These are phyloP conservation scores for Melanostigma gelatinosum DNA, from an alignment of 2,113 vertebrate genomes.

Conservation along the genomic window DNA sequence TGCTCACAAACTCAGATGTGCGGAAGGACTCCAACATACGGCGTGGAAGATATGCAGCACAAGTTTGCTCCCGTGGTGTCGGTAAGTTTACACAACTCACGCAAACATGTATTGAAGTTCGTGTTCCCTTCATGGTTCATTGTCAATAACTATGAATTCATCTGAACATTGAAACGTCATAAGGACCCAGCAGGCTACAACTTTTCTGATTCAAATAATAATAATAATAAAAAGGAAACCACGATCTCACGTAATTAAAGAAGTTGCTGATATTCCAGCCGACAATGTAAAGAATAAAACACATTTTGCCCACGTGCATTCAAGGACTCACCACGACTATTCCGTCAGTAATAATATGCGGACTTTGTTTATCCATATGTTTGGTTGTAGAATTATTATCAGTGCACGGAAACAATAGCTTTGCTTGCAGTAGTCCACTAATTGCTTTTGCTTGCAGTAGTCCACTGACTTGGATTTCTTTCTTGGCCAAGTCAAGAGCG, in stretches of 20 bases:
- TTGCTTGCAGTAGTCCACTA: too few species aligned
- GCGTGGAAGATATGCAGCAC: slow-evolving; percentile 28
- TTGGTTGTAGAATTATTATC: not conserved
- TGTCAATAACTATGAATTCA: not conserved
- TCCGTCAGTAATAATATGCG: not conserved
- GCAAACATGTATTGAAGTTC: not conserved
- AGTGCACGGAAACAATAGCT: not conserved
- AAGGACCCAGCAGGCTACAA: not conserved
- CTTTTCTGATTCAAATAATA: not conserved
- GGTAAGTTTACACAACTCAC: slow-evolving; percentile 39
- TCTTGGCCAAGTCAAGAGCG: too few species aligned
- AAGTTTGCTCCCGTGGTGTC: slow-evolving; percentile 19
- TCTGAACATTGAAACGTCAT: not conserved
- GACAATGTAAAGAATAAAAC: not conserved
- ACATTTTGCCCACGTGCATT: not conserved
- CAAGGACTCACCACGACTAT: not conserved
- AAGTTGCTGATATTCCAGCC: not conserved
- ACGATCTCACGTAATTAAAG: too few species aligned
- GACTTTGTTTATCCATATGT: not conserved
- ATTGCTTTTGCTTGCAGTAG: too few species aligned
- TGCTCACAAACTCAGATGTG: slow-evolving; percentile 5
- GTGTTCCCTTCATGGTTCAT: not conserved
- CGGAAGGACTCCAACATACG: slow-evolving; percentile 7
- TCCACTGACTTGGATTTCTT: too few species aligned
- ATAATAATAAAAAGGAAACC: not conserved